Conservation (phyloP, 2,888 invertebrate genomes). For the Tetanocera ferruginea region DNA sequence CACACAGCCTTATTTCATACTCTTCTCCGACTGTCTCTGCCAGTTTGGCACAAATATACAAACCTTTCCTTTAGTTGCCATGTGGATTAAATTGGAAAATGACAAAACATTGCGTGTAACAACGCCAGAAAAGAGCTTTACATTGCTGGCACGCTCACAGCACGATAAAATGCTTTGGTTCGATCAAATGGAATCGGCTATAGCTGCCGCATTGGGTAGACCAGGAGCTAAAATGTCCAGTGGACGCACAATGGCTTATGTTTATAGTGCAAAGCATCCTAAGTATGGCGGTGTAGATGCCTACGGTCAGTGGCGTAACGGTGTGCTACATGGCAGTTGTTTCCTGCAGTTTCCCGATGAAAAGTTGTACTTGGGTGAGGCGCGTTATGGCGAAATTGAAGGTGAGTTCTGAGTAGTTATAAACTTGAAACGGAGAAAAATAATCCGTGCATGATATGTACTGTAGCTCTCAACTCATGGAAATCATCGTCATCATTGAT, state of each 20-base stretch:
- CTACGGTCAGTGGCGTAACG: conserved; percentile 83
- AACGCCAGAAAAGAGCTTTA: conserved; percentile 83
- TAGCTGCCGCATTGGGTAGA: conserved; percentile 78
- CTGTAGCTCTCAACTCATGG: too few species aligned
- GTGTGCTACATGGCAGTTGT: conserved; percentile 87
- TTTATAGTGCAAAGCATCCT: conserved; percentile 78
- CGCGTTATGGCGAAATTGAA: conserved; percentile 73
- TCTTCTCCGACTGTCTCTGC: conserved; percentile 85
- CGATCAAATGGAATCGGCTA: conserved; percentile 80
- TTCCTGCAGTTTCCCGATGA: conserved; percentile 87
- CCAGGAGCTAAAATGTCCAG: conserved; percentile 75
- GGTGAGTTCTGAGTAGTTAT: conserved; percentile 49
- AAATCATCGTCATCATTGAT: too few species aligned
- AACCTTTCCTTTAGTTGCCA: conserved; percentile 78
- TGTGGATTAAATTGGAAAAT: conserved; percentile 85
- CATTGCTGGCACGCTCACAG: conserved; percentile 74
- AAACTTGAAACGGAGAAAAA: not conserved
- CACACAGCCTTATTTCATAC: conserved; percentile 77
- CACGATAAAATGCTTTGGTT: conserved; percentile 86
- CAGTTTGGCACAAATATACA: conserved; percentile 78
- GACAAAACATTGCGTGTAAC: conserved; percentile 79
- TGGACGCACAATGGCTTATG: conserved; percentile 79
- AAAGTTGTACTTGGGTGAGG: conserved; percentile 83
- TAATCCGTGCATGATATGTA: too few species aligned
- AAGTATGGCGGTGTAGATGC: conserved; percentile 85